Evolutionary conservation across 2,797 vertebrate genomes (phyloP).

Genomic region (Chromis chromis): DNA sequence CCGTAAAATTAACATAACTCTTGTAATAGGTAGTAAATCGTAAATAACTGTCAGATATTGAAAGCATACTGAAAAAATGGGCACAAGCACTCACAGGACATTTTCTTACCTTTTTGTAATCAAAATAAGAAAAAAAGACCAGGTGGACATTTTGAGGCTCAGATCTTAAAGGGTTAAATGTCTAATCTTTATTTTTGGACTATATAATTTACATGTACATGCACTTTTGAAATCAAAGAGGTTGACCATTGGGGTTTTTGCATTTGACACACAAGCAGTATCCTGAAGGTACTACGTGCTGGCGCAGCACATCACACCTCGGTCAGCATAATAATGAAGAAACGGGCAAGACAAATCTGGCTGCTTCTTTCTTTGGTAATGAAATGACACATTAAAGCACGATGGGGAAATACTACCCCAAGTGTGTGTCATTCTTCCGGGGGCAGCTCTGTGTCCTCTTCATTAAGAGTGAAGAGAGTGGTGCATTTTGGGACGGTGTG

Average conservation of each 20-base stretch:
- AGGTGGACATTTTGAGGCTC: too few relatives aligned
- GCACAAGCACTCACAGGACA: too few relatives aligned
- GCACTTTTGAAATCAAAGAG: not conserved
- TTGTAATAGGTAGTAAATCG: too few relatives aligned
- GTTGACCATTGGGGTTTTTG: too few relatives aligned
- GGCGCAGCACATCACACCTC: not conserved
- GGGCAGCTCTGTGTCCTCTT: conserved; percentile 26
- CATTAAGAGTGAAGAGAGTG: conserved; percentile 33
- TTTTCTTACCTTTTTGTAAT: too few relatives aligned
- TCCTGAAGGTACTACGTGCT: not conserved
- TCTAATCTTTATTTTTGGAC: not conserved
- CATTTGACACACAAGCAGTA: too few relatives aligned
- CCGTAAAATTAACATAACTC: too few relatives aligned
- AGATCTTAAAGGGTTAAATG: too few relatives aligned
- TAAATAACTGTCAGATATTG: too few relatives aligned
- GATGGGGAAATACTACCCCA: not conserved
- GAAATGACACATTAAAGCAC: conserved; percentile 14
- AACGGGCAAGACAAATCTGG: conserved; percentile 2
- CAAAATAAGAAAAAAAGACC: too few relatives aligned
- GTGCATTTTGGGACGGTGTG: conserved; percentile 33
- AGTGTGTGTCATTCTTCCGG: conserved; percentile 6
- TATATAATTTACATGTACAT: not conserved
- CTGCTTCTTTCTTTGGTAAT: conserved; percentile 6
- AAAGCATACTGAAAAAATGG: too few relatives aligned
- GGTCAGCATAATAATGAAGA: not conserved